Percentiles rank a stretch among this genome's conserved stretches.
These are phyloP conservation scores for Hedychridium roseum DNA, from an alignment of 2,888 invertebrate species.

Conservation along the genomic window DNA sequence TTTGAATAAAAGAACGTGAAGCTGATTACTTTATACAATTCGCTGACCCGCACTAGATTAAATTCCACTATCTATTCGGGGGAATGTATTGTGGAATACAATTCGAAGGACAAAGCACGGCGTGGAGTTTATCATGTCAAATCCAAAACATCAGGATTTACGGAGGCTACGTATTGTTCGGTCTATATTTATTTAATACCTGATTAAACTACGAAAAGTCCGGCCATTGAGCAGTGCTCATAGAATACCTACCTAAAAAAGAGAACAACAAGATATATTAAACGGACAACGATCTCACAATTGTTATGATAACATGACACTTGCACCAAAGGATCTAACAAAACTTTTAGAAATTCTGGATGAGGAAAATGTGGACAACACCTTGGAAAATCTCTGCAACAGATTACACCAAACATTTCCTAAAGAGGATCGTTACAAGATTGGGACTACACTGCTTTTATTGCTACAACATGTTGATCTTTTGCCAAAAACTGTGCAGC, in stretches of 20 bases:
- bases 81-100: too few relatives aligned
- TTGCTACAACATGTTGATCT: conserved; percentile 76
- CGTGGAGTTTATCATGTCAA: too few relatives aligned
- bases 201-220: conserved; percentile 5
- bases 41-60: too few relatives aligned
- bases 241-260: conserved; percentile 11
- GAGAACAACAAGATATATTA: too few relatives aligned
- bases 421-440: conserved; percentile 81
- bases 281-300: too few relatives aligned
- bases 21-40: too few relatives aligned
- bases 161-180: too few relatives aligned
- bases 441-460: conserved; percentile 70
- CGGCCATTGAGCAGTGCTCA: conserved; percentile 24
- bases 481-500: conserved; percentile 73
- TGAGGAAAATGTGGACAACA: conserved; percentile 54
- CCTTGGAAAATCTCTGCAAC: conserved; percentile 76
- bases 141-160: too few relatives aligned
- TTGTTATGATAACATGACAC: conserved; percentile 41
- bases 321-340: conserved; percentile 47
- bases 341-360: conserved; percentile 55
- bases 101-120: too few relatives aligned
- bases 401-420: conserved; percentile 83
- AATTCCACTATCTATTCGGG: too few relatives aligned
- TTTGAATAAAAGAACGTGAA: too few relatives aligned
- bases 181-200: too few relatives aligned